Conservation (phyloP, 2,797 vertebrate genomes). For the Momotus momota region DNA sequence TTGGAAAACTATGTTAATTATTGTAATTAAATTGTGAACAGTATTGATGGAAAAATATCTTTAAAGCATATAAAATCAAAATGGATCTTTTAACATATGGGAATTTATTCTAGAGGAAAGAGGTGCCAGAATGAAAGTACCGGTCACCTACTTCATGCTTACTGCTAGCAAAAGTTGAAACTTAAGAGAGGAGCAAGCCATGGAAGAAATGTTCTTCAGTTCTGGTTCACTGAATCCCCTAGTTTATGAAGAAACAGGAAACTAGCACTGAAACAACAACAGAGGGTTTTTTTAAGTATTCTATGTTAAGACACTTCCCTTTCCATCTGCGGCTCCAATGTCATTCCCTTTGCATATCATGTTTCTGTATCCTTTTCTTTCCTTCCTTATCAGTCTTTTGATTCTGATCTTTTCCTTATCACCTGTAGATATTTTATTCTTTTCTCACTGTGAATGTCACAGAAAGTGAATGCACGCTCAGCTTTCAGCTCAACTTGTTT, state of each 20-base stretch:
- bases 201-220: neutral
- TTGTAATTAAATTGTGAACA: slow-evolving; percentile 85
- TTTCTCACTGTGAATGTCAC: neutral
- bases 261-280: neutral
- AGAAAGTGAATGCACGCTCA: neutral
- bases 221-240: neutral
- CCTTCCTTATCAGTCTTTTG: neutral
- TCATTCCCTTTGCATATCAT: neutral
- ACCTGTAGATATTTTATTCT: neutral
- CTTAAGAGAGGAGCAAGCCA: neutral
- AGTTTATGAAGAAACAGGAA: neutral
- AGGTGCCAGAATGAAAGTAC: slow-evolving; percentile 10
- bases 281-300: neutral
- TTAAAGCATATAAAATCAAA: slow-evolving; percentile 79
- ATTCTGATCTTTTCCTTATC: neutral
- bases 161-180: neutral
- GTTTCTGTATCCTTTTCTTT: neutral
- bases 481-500: neutral
- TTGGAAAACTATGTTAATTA: slow-evolving; percentile 85
- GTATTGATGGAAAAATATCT: slow-evolving; percentile 83
- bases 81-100: slow-evolving; percentile 31
- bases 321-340: neutral
- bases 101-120: neutral
- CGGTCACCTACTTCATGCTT: neutral
- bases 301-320: neutral